Evolutionary conservation across 2,113 vertebrate genomes (phyloP).

Genomic region (Eira barbara): DNA sequence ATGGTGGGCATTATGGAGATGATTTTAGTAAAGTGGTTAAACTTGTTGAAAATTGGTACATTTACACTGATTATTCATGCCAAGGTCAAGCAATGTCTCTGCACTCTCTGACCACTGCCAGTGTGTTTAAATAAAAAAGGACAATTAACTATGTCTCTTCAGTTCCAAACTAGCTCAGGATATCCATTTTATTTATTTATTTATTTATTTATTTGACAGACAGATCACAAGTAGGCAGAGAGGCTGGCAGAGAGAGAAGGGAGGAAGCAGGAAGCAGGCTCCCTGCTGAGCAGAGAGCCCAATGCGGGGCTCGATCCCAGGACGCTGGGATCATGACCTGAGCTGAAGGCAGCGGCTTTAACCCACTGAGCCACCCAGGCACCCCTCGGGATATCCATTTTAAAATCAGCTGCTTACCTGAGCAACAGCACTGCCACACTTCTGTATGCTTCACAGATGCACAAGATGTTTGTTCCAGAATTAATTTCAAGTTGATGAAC

Average conservation of each 20-base stretch:
- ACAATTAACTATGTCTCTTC: not conserved
- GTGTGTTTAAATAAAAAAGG: not conserved
- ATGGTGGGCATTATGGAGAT: not conserved
- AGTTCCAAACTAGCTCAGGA: not conserved
- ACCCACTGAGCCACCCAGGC: no score
- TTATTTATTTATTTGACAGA: no score
- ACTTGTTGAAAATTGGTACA: not conserved
- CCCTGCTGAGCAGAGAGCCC: no score
- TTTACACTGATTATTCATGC: not conserved
- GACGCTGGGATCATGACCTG: no score
- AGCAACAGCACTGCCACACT: not conserved
- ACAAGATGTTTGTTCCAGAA: not conserved
- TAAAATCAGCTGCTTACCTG: not conserved
- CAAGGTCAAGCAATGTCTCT: not conserved
- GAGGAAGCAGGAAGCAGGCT: no score
- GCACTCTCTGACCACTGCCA: not conserved
- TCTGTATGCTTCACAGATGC: not conserved
- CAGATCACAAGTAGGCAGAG: no score
- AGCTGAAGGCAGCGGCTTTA: no score
- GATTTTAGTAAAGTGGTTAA: not conserved
- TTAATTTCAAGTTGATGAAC: constrained; percentile 9
- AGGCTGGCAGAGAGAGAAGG: no score
- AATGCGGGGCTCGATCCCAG: no score
- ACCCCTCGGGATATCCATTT: not conserved
- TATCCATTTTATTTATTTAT: no score